Evolutionary conservation across 2,888 invertebrate species (phyloP), one percentile per base, ranked within the genome.

Genomic region (Tillus elongatus): DNA sequence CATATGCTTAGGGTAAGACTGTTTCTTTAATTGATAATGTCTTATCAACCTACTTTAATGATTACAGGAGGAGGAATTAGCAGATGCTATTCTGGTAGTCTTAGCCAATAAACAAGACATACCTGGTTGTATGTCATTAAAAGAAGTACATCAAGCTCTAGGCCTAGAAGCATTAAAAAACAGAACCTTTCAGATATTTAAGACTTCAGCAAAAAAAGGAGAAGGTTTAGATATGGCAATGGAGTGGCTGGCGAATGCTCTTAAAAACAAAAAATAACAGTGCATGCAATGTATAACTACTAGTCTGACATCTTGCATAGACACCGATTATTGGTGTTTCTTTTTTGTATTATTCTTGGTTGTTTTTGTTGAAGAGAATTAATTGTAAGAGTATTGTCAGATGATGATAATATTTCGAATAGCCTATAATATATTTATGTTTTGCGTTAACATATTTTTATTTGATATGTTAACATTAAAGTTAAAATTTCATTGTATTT

Each of bases 81-180:
- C 88, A 53, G 91, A 90, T 54, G 93, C 97, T 37, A 86, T 96
- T 56, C 73, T 99, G 43, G 91, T 97, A 36, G 95, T 98, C 30
- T 70, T 98, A 60, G 98, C 98, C 33, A 98, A 98, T 67, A 99
- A 98, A 72, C 98, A 98, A 69, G 98, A 99, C 62, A 92, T 98
- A 79, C 87, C 93, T 26, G 96, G 96, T 6, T 95, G 96, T 60
- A 82, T 99, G 74, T 88, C 88, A 13, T 88, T 95, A 1, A 88
- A 95, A 0, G 98, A 99, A 67, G 89, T 97, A 11, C 95, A 97
- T 63, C 91, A 91, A 67, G 91, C 95, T 1, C 71, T 98, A 30
- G 97, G 97, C 9, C 71, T 98, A 54, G 91, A 96, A 53, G 86
- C 89, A 9, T 74, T 98, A 37, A 92, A 95, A 67, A 93, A 91